These are phyloP conservation scores for Lasioglossum leucozonium DNA, from an alignment of 2,888 invertebrate genomes.

Conservation along the genomic window DNA sequence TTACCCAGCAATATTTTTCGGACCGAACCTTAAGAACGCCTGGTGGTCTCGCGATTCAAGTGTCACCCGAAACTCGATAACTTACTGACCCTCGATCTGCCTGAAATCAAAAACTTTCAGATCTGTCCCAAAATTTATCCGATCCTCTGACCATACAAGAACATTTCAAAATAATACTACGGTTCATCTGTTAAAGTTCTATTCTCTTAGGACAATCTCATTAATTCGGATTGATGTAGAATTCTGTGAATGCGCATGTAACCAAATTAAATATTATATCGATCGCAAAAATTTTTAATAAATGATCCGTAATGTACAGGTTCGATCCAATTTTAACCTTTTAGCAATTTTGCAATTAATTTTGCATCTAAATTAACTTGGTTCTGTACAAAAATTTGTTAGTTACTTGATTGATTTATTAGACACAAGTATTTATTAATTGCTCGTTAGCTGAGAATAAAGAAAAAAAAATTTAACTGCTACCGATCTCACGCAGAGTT, in stretches of 20 bases:
- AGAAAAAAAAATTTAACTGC: not conserved
- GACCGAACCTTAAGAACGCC: slow-evolving; percentile 46
- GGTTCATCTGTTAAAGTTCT: not conserved
- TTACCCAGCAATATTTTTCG: slow-evolving; percentile 67
- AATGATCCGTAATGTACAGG: too few species aligned
- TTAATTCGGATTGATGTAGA: not conserved
- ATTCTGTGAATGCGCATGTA: not conserved
- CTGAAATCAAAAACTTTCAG: not conserved
- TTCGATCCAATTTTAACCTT: too few species aligned
- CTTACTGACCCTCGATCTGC: not conserved
- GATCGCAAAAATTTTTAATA: too few species aligned
- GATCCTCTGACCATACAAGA: not conserved
- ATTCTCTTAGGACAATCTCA: not conserved
- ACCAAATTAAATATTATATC: too few species aligned
- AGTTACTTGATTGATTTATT: not conserved
- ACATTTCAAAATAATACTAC: too few species aligned
- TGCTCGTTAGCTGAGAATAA: not conserved
- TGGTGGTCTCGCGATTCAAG: slow-evolving; percentile 36
- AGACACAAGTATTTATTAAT: not conserved
- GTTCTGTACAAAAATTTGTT: not conserved
- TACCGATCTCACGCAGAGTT: too few species aligned
- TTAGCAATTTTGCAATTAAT: too few species aligned
- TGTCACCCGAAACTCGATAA: slow-evolving; percentile 16
- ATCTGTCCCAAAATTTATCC: not conserved
- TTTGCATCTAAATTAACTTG: not conserved